These are phyloP conservation scores for Alcedo quadribrachys DNA, from an alignment of 2,797 vertebrate genomes.

Conservation along the genomic window DNA sequence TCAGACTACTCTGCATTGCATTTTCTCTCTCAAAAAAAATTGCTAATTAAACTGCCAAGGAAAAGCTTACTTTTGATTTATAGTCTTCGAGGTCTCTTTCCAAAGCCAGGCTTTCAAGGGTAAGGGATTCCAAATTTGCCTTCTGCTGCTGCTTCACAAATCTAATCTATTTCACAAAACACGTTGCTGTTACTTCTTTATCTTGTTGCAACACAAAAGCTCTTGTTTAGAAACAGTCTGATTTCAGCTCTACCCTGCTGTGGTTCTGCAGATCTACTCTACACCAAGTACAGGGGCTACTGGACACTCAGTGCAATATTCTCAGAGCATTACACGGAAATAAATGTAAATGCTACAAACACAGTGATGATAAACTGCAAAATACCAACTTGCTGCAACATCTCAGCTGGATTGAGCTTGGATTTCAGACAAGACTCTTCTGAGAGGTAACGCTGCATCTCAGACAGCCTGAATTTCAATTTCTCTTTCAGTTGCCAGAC, in stretches of 20 bases:
- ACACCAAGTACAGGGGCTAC: background rate
- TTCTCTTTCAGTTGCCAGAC: conserved; percentile 85
- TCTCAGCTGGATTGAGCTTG: conserved; percentile 64
- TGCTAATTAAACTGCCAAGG: background rate
- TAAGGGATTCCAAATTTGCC: conserved; percentile 77
- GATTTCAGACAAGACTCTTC: conserved; percentile 24
- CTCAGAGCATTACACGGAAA: background rate
- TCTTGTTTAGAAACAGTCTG: background rate
- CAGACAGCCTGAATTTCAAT: conserved; percentile 79
- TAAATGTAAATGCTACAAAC: background rate
- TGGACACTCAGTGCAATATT: background rate
- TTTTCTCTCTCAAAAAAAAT: background rate
- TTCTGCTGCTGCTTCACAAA: conserved; percentile 86
- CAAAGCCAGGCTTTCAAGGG: conserved; percentile 74
- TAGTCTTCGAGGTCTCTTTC: conserved; percentile 78
- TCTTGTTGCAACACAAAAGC: background rate
- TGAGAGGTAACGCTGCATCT: conserved; percentile 48
- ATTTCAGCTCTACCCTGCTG: background rate
- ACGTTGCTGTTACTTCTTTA: background rate
- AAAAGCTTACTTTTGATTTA: conserved; percentile 69
- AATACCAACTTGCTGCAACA: conserved; percentile 85
- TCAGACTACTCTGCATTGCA: background rate
- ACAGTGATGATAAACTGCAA: background rate
- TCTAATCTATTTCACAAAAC: conserved; percentile 79
- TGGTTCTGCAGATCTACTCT: background rate